Evolutionary conservation across 2,888 invertebrate genomes (phyloP), one percentile per base, ranked within the genome.

Genomic region (Spicauda simplicius): DNA sequence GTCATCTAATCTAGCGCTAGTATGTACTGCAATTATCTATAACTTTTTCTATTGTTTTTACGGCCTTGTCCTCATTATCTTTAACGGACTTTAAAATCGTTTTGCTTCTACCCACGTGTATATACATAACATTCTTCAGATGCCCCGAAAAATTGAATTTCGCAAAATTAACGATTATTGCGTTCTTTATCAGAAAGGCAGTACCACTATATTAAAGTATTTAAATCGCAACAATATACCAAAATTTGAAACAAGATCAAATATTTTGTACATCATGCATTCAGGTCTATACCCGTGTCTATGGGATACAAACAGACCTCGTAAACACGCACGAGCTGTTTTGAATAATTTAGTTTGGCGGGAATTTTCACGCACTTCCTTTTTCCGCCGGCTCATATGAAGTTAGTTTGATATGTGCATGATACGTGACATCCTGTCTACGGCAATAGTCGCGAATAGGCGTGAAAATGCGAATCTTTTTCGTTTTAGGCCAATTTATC

Each of bases 281-380:
- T 50, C 66, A 11, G 19, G 19, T 60, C 33, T 55, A 55, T 25
- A 18, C 37, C 48, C 60, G 19, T 66, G 16, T 60, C 33, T 66
- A 66, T 60, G 59, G 41, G 37, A 59, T 64, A 16, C 63, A 70
- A 57, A 18, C 55, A 60, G 30, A 19, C 56, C 52, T 63, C 72
- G 70, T 76, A 73, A 72, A 72, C 75, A 74, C 75, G 76, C 73
- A 69, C 70, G 62, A 70, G 73, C 73, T 73, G 76, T 74, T 81
- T 78, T 85, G 84, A 84, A 85, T 85, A 83, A 83, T 84, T 83
- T 84, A 83, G 80, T 82, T 79, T 72, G 61, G 60, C 70, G 72
- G 69, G 76, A 74, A 76, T 78, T 74, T 79, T 73, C 74, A 74
- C 77, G 71, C 72, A 73, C 71, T 74, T 77, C 74, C 72, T 69